phyloP scores from a whole-genome alignment of 1,140 invertebrate genomes.

The Euschistus heros region DNA sequence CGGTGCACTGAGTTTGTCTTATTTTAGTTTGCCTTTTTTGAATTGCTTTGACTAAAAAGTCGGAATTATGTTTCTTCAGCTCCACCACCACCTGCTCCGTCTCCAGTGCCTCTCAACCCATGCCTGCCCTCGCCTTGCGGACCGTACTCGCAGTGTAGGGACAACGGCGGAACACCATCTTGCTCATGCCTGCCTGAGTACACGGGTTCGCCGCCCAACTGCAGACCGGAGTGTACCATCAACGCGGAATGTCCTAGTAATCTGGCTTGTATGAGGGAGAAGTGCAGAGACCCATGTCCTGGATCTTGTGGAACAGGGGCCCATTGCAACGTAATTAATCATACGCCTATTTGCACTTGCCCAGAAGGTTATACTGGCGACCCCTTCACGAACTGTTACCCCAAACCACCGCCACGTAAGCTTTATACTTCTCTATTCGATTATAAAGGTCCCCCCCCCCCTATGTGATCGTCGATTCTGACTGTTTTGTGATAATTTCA shows the following conservation, averaged over 20 bases:
- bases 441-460: background rate
- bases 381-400: conserved; percentile 41
- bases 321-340: conserved; percentile 61
- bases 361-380: conserved; percentile 59
- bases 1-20: background rate
- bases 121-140: conserved; percentile 63
- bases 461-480: background rate
- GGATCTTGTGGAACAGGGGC: conserved; percentile 62
- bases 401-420: background rate
- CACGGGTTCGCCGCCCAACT: conserved; percentile 60
- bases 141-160: conserved; percentile 56
- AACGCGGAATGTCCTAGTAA: conserved; percentile 61
- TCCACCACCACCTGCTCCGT: conserved; percentile 34
- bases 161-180: conserved; percentile 47
- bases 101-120: conserved; percentile 41
- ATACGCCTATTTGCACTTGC: conserved; percentile 61
- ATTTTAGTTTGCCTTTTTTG: conserved; percentile 8
- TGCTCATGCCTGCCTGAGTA: conserved; percentile 58
- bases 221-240: conserved; percentile 59
- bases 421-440: background rate
- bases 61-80: no score
- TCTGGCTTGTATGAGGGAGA: conserved; percentile 59
- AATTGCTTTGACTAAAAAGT: no score
- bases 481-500: conserved; percentile 17
- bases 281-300: conserved; percentile 66